Conservation (phyloP, 23 tunicate genomes). For the Aplidium turbinatum region DNA sequence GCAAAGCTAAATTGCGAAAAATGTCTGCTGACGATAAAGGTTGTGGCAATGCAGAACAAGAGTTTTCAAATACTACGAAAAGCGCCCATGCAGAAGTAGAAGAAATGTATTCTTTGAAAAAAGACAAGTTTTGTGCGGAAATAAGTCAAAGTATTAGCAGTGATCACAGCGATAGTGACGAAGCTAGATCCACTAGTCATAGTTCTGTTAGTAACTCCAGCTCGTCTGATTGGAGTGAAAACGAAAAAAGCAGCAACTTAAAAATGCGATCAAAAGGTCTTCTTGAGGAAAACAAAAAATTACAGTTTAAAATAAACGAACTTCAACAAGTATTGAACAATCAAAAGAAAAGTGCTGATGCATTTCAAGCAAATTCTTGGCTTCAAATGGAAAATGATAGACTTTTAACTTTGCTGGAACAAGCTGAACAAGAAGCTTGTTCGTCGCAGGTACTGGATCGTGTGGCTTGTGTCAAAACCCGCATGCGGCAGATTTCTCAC, state of each 20-base stretch:
- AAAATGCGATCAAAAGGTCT: too few relatives aligned
- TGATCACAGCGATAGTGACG: too few relatives aligned
- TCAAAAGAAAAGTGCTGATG: neutral
- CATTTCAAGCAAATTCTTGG: neutral
- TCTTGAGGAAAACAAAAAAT: conserved; percentile 15
- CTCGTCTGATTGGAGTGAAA: conserved; percentile 33
- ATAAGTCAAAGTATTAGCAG: too few relatives aligned
- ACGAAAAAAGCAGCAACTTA: neutral
- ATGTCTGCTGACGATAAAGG: too few relatives aligned
- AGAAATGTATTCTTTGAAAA: too few relatives aligned
- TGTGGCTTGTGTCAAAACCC: conserved; percentile 36
- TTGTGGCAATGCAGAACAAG: too few relatives aligned
- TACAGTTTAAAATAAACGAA: conserved; percentile 12
- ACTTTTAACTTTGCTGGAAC: conserved; percentile 22
- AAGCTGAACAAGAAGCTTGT: conserved; percentile 31
- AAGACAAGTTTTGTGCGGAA: too few relatives aligned
- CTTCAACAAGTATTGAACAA: neutral
- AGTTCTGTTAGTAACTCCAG: conserved; percentile 34
- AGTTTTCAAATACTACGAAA: neutral
- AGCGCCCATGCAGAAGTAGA: neutral
- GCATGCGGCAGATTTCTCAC: conserved; percentile 34
- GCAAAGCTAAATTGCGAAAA: too few relatives aligned
- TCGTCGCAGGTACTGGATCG: conserved; percentile 45
- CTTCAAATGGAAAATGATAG: conserved; percentile 35
- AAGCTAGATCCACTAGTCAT: too few relatives aligned